Percentiles rank a stretch among this genome's conserved stretches.
Conservation (phyloP, 2,797 vertebrate genomes). For the Anguilla obscura region DNA sequence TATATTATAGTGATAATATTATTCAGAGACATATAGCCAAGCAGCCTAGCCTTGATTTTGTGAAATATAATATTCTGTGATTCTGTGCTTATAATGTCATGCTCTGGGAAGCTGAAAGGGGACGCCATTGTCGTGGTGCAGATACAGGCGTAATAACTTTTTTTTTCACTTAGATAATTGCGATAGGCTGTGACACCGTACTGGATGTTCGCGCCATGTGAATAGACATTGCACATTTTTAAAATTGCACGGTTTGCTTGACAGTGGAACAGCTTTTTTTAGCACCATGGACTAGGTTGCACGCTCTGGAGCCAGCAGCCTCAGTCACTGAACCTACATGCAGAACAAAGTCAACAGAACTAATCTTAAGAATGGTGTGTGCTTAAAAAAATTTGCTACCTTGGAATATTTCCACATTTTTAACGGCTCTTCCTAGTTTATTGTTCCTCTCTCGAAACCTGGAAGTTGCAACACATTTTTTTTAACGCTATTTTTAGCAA, state of each 20-base stretch:
- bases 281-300: neutral
- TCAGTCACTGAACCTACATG: neutral
- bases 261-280: neutral
- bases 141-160: neutral
- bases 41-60: neutral
- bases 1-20: neutral
- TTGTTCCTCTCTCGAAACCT: slow-evolving; percentile 25
- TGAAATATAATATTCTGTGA: neutral
- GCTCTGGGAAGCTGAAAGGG: neutral
- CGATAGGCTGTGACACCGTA: neutral
- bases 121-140: neutral
- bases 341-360: neutral
- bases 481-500: neutral
- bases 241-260: neutral
- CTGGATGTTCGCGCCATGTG: neutral
- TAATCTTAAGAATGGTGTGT: neutral
- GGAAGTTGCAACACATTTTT: slow-evolving; percentile 21
- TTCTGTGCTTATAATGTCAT: neutral
- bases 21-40: neutral
- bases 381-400: neutral
- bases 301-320: neutral
- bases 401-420: slow-evolving; percentile 1
- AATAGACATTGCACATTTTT: neutral
- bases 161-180: neutral
- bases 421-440: slow-evolving; percentile 19